These are phyloP conservation scores for Condylura cristata DNA, from an alignment of 2,113 vertebrate species.

Conservation along the genomic window DNA sequence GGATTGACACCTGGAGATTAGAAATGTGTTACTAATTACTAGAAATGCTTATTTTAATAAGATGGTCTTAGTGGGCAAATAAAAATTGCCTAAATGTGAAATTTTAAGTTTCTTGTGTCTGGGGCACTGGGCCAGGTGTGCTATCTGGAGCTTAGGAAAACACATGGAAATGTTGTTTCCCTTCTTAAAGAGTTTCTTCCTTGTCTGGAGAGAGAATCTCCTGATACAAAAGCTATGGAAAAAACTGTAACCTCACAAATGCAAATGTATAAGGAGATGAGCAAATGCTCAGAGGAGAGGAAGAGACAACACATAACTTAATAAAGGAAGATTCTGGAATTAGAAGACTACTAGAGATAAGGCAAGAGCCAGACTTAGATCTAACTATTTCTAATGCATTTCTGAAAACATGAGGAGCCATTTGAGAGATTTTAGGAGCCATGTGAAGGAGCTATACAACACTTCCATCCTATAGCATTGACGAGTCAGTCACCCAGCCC, in stretches of 20 bases:
- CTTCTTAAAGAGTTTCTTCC: not conserved
- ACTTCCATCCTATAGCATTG: not conserved
- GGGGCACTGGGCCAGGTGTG: not conserved
- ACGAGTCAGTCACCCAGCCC: not conserved
- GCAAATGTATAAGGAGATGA: not conserved
- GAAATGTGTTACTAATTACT: not conserved
- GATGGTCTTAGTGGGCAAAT: not conserved
- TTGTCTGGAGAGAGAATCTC: not conserved
- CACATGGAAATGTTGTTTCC: not conserved
- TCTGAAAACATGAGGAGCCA: not conserved
- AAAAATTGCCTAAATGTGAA: not conserved
- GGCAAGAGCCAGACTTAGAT: not conserved
- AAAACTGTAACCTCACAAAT: not conserved
- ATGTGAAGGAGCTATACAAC: not conserved
- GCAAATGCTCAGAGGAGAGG: not conserved
- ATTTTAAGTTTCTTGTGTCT: not conserved
- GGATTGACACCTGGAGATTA: slow-evolving; percentile 34
- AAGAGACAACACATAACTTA: not conserved
- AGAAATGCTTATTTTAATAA: slow-evolving; percentile 45
- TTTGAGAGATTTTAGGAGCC: not conserved
- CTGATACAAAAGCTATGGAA: not conserved
- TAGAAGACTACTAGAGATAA: not conserved
- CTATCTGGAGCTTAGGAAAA: not conserved
- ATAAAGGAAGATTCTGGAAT: not conserved
- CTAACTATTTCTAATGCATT: not conserved